Percentiles rank a stretch among this genome's conserved stretches.
These are phyloP conservation scores for Platerodrilus igneus DNA, from an alignment of 2,888 invertebrate genomes.

Conservation along the genomic window DNA sequence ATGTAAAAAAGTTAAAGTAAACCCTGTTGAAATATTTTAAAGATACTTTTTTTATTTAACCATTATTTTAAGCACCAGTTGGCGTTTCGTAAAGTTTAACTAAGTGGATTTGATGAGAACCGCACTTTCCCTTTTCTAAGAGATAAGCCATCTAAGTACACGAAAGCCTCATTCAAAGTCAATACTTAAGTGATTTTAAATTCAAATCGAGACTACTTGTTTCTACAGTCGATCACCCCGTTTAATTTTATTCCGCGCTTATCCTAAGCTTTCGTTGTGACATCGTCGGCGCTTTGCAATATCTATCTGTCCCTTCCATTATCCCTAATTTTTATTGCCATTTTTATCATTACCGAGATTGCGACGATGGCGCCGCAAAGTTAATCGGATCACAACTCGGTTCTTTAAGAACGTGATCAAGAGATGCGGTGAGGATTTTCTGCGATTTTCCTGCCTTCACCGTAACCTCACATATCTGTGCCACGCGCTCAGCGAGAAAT, in stretches of 20 bases:
- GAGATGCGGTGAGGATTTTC: conserved; percentile 46
- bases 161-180: conserved; percentile 40
- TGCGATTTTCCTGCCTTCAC: conserved; percentile 38
- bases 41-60: too few species aligned
- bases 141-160: conserved; percentile 40
- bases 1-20: too few species aligned
- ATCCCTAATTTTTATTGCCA: conserved; percentile 51
- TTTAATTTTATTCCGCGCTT: too few species aligned
- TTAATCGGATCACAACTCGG: conserved; percentile 49
- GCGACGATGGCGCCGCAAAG: conserved; percentile 45
- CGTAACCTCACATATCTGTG: conserved; percentile 42
- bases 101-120: conserved; percentile 43
- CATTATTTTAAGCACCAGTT: too few species aligned
- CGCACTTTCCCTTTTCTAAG: conserved; percentile 42
- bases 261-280: conserved; percentile 30
- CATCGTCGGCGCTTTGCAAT: conserved; percentile 23
- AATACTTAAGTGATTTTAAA: conserved; percentile 45
- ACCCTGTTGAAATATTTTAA: too few species aligned
- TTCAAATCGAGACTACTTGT: conserved; percentile 44
- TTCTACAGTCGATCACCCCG: conserved; percentile 66
- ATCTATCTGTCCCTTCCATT: conserved; percentile 39
- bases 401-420: conserved; percentile 48
- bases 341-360: conserved; percentile 50
- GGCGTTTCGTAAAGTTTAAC: too few species aligned
- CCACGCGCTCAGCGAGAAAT: conserved; percentile 32